These are phyloP conservation scores for Notoglanidium macrostoma DNA, from an alignment of 2,797 vertebrate species.

Conservation along the genomic window DNA sequence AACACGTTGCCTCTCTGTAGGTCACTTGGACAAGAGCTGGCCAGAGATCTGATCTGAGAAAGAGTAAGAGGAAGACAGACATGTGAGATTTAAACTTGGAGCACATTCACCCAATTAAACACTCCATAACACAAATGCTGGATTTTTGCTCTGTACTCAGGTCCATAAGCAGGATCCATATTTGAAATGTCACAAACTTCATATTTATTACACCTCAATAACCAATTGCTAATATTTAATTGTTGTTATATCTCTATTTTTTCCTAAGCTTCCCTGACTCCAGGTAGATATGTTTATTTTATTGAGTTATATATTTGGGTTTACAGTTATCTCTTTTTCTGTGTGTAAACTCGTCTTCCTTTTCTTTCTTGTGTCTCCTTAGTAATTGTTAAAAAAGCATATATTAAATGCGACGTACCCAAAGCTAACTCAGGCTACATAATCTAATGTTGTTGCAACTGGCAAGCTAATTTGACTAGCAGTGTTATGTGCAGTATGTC, in stretches of 20 bases:
- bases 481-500: not conserved
- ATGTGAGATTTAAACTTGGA: not conserved
- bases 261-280: not conserved
- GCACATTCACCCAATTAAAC: not conserved
- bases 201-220: not conserved
- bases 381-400: not conserved
- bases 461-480: not conserved
- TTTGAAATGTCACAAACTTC: not conserved
- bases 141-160: not conserved
- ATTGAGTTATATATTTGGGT: not conserved
- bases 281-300: not conserved
- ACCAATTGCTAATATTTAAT: not conserved
- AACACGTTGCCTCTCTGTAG: slow-evolving; percentile 88
- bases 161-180: not conserved
- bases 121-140: not conserved
- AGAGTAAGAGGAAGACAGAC: slow-evolving; percentile 44
- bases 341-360: not conserved
- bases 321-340: not conserved
- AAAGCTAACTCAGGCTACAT: not conserved
- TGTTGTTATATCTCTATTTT: not conserved
- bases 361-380: not conserved
- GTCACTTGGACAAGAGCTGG: slow-evolving; percentile 87
- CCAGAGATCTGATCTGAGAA: slow-evolving; percentile 86
- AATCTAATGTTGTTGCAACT: not conserved
- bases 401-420: not conserved